Conservation (phyloP, 2,113 vertebrate genomes). For the Dasyprocta punctata region DNA sequence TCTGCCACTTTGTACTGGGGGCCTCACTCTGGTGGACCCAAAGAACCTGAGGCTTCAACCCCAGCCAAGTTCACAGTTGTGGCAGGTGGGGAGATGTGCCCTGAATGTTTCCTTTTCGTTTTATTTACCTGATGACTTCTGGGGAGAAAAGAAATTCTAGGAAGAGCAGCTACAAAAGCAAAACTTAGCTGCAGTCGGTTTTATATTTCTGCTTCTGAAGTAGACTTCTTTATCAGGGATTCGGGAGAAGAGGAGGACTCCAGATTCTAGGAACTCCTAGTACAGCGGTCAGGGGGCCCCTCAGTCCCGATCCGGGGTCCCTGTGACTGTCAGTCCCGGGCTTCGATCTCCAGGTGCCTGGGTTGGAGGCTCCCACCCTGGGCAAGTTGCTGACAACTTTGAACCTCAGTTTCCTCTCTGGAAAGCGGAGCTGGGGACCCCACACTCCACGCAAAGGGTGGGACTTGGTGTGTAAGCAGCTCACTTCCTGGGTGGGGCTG, state of each 20-base stretch:
- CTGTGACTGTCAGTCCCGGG: background rate
- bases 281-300: background rate
- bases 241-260: background rate
- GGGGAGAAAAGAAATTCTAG: background rate
- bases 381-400: background rate
- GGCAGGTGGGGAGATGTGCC: too few relatives aligned
- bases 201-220: background rate
- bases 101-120: background rate
- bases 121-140: background rate
- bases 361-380: background rate
- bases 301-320: background rate
- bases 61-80: background rate
- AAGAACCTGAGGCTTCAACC: fast-evolving
- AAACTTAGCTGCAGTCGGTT: background rate
- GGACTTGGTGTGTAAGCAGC: fast-evolving
- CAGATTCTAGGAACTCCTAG: background rate
- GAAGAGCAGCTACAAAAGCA: background rate
- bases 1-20: fast-evolving
- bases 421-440: background rate
- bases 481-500: fast-evolving
- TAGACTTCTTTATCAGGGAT: background rate
- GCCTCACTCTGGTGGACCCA: fast-evolving
- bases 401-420: conserved; percentile 4
- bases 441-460: background rate
- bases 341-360: background rate